Base-by-base conservation (phyloP, 2,888 invertebrate species). In the Troides aeacus region DNA sequence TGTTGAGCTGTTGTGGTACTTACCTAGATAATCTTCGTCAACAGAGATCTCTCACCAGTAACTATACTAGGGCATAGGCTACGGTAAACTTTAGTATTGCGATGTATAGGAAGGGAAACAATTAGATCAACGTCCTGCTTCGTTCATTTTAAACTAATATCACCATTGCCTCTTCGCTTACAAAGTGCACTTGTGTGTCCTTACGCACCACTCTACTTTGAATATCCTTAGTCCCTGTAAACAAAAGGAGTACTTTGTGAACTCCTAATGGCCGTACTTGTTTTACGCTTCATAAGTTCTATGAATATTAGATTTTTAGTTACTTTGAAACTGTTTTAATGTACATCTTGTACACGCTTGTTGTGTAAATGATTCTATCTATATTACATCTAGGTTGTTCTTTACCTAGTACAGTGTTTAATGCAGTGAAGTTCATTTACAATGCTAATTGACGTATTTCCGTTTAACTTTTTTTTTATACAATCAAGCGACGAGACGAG, bases 121-220 rank as follows among this genome's bases (percentile, higher is more conserved):
- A 75, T 72, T 63, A 70, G 56, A 66, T 69, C 46, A 46, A 61
- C 73, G 69, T 74, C 74, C 74, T 74, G 67, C 72, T 73, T 62
- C 74, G 75, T 72, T 72, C 61, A 64, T 73, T 75, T 74, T 70
- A 73, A 77, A 76, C 73, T 71, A 66, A 73, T 70, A 66, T 53
- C 62, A 56, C 59, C 46, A 53, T 17, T 39, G 6, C 57, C 18
- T 59, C 7, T n/a, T 50, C 59, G 17, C 10, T 65, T 57, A 62
- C 65, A 18, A 66, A 69, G 66, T 66, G 65, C 69, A 66, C 65
- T 69, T 58, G 30, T 30, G 36, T 66, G 62, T 69, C 30, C n/a
- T 50, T 56, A 58, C 6, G 21, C 42, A 58, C 62, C 57, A 66
- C 30, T 42, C 57, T 69, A 65, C 46, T 65, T 23, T 69, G 62